These are phyloP conservation scores for Tinamus guttatus DNA, from an alignment of 2,113 vertebrate genomes.

Conservation along the genomic window DNA sequence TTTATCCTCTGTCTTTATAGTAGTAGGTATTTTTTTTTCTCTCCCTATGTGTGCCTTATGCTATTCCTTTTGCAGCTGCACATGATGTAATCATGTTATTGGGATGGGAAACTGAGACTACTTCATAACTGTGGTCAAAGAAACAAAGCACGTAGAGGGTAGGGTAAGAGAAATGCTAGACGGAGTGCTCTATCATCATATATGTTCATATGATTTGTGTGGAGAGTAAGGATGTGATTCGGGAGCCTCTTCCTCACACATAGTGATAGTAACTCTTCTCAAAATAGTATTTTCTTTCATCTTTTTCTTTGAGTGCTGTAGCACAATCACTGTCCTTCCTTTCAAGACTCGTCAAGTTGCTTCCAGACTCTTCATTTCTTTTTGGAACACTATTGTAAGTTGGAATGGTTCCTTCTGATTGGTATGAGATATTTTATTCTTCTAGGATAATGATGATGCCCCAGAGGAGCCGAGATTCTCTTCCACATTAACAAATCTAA, in stretches of 20 bases:
- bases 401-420: background rate
- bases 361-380: background rate
- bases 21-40: background rate
- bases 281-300: background rate
- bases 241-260: background rate
- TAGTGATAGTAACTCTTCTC: background rate
- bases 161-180: background rate
- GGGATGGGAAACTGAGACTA: background rate
- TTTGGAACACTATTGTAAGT: background rate
- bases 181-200: background rate
- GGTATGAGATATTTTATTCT: background rate
- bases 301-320: background rate
- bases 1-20: background rate
- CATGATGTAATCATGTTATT: fast-evolving
- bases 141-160: background rate
- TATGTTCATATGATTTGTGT: background rate
- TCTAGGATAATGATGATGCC: background rate
- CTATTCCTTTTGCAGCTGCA: background rate
- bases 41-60: background rate
- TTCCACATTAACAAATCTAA: background rate
- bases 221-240: background rate
- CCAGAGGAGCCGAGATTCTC: background rate
- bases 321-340: background rate
- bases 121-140: background rate
- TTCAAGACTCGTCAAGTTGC: background rate